A percentile compares a stretch with the other conserved stretches of the same genome.
These are phyloP conservation scores for Orthosia cruda DNA, from an alignment of 2,888 invertebrate species.

Conservation along the genomic window DNA sequence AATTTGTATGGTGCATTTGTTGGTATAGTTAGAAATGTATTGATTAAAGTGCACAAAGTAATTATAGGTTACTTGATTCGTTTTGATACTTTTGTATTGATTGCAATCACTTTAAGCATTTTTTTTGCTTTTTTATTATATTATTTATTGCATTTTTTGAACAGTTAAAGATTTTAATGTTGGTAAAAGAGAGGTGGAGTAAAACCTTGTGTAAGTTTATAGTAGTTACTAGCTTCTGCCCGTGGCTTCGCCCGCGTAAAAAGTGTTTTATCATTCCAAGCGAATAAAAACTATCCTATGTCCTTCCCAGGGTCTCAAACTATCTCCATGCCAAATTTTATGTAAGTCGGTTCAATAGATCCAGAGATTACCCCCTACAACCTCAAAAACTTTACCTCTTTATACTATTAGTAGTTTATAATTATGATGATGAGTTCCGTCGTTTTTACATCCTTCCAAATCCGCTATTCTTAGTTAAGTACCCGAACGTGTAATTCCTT, in stretches of 20 bases:
- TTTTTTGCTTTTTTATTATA: too few species aligned
- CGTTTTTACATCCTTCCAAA: neutral
- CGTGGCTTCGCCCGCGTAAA: too few species aligned
- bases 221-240: neutral
- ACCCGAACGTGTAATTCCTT: neutral
- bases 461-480: neutral
- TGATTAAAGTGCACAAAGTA: neutral
- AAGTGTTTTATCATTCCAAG: too few species aligned
- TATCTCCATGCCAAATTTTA: too few species aligned
- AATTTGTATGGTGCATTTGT: neutral
- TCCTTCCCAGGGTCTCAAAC: too few species aligned
- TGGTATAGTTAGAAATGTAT: neutral
- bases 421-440: neutral
- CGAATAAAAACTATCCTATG: too few species aligned
- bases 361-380: too few species aligned
- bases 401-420: too few species aligned
- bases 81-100: neutral
- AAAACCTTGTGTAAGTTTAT: neutral
- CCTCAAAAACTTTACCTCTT: too few species aligned
- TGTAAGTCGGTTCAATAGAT: too few species aligned
- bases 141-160: neutral
- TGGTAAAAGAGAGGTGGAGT: neutral
- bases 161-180: neutral
- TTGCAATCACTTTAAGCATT: too few species aligned
- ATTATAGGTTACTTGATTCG: neutral